Percentiles rank a stretch among this genome's conserved stretches.
Conservation (phyloP, 2,888 invertebrate genomes). For the Theretra japonica region DNA sequence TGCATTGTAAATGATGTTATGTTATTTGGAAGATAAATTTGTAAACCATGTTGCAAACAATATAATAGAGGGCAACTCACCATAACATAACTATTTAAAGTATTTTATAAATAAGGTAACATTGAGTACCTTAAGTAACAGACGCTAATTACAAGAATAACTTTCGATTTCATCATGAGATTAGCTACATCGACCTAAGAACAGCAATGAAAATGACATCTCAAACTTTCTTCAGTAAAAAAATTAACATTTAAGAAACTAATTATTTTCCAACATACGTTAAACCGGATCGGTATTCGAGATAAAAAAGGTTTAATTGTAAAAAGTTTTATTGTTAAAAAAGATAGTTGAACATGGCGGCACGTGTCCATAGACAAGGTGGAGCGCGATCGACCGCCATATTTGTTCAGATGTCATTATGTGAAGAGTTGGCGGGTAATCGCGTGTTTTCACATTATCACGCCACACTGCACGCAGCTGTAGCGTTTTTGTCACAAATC, state of each 20-base stretch:
- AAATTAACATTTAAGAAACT: background rate
- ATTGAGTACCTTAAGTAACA: background rate
- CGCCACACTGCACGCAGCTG: slow-evolving; percentile 67
- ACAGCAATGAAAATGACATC: background rate
- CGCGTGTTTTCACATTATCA: slow-evolving; percentile 51
- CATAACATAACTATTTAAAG: background rate
- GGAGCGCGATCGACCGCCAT: slow-evolving; percentile 36
- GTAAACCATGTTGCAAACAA: no score
- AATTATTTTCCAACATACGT: slow-evolving; percentile 24
- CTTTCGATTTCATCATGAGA: slow-evolving; percentile 18
- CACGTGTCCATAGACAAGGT: slow-evolving; percentile 27
- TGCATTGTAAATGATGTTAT: background rate
- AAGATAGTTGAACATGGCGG: slow-evolving; percentile 13
- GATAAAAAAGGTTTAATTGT: slow-evolving; percentile 28
- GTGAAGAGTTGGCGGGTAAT: slow-evolving; percentile 60
- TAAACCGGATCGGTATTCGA: slow-evolving; percentile 23
- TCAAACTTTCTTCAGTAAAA: no score
- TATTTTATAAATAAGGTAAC: background rate
- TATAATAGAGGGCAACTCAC: background rate
- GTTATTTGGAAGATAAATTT: no score
- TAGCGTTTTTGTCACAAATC: slow-evolving; percentile 49
- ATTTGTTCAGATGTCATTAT: slow-evolving; percentile 73
- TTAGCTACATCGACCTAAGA: slow-evolving; percentile 4
- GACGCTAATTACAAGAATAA: slow-evolving; percentile 10
- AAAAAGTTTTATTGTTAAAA: slow-evolving; percentile 23